Base-by-base conservation (phyloP, 2,113 vertebrate genomes). In the Nymphicus hollandicus region DNA sequence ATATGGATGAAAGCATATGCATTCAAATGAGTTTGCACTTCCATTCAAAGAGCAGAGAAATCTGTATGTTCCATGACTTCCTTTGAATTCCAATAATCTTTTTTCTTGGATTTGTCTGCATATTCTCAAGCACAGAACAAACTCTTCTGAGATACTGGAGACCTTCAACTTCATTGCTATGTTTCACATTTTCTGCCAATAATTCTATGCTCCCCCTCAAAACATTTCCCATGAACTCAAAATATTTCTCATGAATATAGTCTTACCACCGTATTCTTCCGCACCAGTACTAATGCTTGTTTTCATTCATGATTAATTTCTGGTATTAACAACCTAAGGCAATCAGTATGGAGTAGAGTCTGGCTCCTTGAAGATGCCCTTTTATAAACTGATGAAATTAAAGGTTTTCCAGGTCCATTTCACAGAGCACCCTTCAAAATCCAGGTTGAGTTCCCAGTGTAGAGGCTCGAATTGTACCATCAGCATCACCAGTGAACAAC, bases 1-100 rank as follows among this genome's bases (percentile, higher is more conserved):
- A 95, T 91, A 95, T 9, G 56, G 73, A 83, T 84, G 70, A 70
- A 71, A 93, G 70, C 81, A 71, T 86, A 91, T 49, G 93, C 65
- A 95, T 93, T 92, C 81, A 93, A 91, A 91, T 89, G 70, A 95
- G 61, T 81, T 95, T 86, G 73, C 77, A 91, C 37, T 37, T 91
- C 86, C 87, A 56, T 89, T 96, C 69, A 92, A 93, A 91, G 73
- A 91, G 39, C 70, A 89, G 65, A 81, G 47, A 93, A 81, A 76
- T 72, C 41, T 86, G 7, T 49, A 44, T 23, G 68, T 81, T 87
- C 80, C 70, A 29, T 53, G 37, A 70, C 86, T 86, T 82, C 61
- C 47, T 91, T 88, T 82, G 79, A 89, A 72, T 89, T 72, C 37
- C 50, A 93, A 69, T n/a, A 74, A 53, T 39, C 19, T 65, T 87